These are phyloP conservation scores for Odontomyia ornata DNA, from an alignment of 2,888 invertebrate species.

Conservation along the genomic window DNA sequence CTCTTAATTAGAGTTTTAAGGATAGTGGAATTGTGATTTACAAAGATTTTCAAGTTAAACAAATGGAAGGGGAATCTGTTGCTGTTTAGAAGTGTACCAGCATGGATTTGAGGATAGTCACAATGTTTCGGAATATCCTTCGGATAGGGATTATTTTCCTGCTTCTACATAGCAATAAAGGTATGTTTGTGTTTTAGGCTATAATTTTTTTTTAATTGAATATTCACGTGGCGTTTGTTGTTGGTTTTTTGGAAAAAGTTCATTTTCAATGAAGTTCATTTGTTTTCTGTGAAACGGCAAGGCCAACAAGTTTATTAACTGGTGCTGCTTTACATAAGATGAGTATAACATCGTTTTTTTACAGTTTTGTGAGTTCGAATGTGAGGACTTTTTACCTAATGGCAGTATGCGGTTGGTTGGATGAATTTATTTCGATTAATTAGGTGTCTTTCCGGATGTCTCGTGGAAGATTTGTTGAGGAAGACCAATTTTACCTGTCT, in stretches of 20 bases:
- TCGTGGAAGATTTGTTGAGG: too few relatives aligned
- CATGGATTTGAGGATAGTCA: slow-evolving; percentile 38
- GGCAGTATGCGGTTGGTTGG: not conserved
- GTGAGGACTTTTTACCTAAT: not conserved
- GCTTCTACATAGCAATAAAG: slow-evolving; percentile 29
- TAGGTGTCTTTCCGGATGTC: too few relatives aligned
- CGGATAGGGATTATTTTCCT: slow-evolving; percentile 37
- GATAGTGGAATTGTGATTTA: slow-evolving; percentile 1
- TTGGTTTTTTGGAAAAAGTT: too few relatives aligned
- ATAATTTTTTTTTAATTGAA: too few relatives aligned
- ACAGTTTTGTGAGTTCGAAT: not conserved
- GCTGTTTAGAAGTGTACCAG: not conserved
- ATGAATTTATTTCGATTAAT: not conserved
- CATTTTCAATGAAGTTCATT: too few relatives aligned
- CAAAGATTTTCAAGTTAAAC: slow-evolving; percentile 10
- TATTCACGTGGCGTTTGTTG: too few relatives aligned
- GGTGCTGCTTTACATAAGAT: not conserved
- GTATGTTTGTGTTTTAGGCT: not conserved
- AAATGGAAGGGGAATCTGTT: slow-evolving; percentile 25
- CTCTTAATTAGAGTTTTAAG: not conserved
- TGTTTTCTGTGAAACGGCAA: not conserved
- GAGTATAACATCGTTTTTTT: not conserved
- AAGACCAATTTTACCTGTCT: too few relatives aligned
- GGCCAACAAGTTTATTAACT: not conserved
- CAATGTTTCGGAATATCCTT: not conserved